These are phyloP conservation scores for Archivesica marissinica DNA, from an alignment of 1,140 invertebrate species.

Conservation along the genomic window DNA sequence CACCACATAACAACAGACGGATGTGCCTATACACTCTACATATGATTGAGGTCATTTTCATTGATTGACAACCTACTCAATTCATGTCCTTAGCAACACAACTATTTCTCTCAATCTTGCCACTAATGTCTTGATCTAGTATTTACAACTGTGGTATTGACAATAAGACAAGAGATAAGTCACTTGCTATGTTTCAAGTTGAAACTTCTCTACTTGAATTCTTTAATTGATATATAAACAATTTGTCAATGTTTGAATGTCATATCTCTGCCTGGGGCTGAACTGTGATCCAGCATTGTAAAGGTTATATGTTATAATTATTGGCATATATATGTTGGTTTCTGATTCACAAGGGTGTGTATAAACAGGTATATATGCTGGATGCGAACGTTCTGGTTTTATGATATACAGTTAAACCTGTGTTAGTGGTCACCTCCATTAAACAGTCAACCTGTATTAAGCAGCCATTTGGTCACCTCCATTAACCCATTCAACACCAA, in stretches of 20 bases:
- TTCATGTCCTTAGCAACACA: neutral
- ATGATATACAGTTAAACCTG: no score
- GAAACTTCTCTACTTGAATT: neutral
- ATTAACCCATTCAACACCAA: no score
- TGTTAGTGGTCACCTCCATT: no score
- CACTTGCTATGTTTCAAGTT: neutral
- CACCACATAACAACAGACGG: no score
- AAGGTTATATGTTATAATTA: no score
- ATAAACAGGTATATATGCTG: no score
- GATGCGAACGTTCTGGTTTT: no score
- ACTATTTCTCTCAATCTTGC: neutral
- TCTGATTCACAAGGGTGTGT: no score
- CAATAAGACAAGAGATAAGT: neutral
- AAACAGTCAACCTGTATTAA: no score
- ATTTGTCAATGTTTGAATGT: slow-evolving; percentile 24
- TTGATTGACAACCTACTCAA: neutral
- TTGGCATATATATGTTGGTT: no score
- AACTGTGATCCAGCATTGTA: slow-evolving; percentile 5
- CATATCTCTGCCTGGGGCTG: neutral
- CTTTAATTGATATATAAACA: slow-evolving; percentile 1
- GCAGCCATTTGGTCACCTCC: no score
- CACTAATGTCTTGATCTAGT: neutral
- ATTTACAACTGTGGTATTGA: neutral
- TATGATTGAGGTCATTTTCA: neutral
- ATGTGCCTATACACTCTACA: no score